Evolutionary conservation across 2,888 invertebrate species (phyloP), one percentile per base, ranked within the genome.

Genomic region (Willowsia nigromaculata): DNA sequence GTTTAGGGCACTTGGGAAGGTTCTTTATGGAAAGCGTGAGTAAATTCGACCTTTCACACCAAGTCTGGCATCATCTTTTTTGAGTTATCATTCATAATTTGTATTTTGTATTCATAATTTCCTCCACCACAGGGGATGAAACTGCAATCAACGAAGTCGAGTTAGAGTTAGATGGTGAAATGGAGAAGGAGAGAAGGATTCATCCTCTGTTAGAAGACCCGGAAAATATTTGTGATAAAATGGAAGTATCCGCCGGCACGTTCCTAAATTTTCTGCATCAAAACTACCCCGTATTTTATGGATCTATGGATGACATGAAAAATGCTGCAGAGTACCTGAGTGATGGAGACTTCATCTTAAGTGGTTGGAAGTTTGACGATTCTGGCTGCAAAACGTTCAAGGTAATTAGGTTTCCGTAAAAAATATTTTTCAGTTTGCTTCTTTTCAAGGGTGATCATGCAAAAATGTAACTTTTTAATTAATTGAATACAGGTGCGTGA

Each of bases 261-360:
- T 94, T 94, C 92, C 93, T 93, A 18, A 93, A 94, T 5, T 94
- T 94, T 91, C 93, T 94, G 3, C 94, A 94, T 85, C 94, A 94
- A 91, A 94, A 94, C 92, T 94, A 94, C 94, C 93, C 96, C 30
- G 95, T 95, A 5, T 97, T 97, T 93, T 96, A 96, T 93, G 95
- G 95, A 0, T 94, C 95, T 85, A 95, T 97, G 25, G 95, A 96
- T 47, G 95, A 96, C 92, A 94, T 95, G 0, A 94, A 94, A 27
- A 94, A 94, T 84, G 96, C 96, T 1, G 94, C 96, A 0, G 95
- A 96, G 81, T 95, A 95, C 85, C 94, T 98, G 53, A 97, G 97
- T 93, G 94, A 96, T 85, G 95, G 96, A 0, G 97, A 97, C 93
- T 94, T 94, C 56, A 94, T 97, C 9, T 30, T 92, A 0, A 90